A percentile compares a stretch with the other conserved stretches of the same genome.
These are phyloP conservation scores for Tinamus guttatus DNA, from an alignment of 2,113 vertebrate genomes.

Conservation along the genomic window DNA sequence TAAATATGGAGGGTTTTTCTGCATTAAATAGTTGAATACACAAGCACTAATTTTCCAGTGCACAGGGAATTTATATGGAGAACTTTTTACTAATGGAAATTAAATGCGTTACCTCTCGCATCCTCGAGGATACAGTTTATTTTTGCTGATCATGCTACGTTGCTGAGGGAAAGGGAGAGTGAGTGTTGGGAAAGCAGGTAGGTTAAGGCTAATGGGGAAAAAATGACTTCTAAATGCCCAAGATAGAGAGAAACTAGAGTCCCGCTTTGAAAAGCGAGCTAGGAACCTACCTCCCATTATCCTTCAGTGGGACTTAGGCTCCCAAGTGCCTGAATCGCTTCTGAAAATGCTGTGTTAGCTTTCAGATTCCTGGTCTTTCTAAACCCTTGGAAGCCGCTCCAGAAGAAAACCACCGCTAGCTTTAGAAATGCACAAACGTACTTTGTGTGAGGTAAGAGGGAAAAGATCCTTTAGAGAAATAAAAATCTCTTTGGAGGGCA, in stretches of 20 bases:
- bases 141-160: conserved; percentile 20
- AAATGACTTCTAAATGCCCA: neutral
- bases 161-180: neutral
- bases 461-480: conserved; percentile 9
- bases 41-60: conserved; percentile 43
- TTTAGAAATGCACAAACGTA: conserved; percentile 15
- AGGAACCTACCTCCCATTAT: neutral
- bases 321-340: conserved; percentile 59
- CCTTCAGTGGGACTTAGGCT: conserved; percentile 25
- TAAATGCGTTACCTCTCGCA: conserved; percentile 10
- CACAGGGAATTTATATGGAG: conserved; percentile 50
- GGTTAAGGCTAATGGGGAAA: neutral
- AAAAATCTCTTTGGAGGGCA: conserved; percentile 25
- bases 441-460: conserved; percentile 47
- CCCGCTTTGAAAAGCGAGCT: neutral
- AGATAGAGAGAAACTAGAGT: conserved; percentile 9
- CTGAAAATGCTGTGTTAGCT: conserved; percentile 3
- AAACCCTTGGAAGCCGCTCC: neutral
- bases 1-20: conserved; percentile 8
- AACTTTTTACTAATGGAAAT: conserved; percentile 5
- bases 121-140: neutral
- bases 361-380: conserved; percentile 22
- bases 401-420: neutral
- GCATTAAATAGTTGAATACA: conserved; percentile 10
- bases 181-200: neutral